These are phyloP conservation scores for Anguilla pacifica DNA, from an alignment of 2,797 vertebrate species.

Conservation along the genomic window DNA sequence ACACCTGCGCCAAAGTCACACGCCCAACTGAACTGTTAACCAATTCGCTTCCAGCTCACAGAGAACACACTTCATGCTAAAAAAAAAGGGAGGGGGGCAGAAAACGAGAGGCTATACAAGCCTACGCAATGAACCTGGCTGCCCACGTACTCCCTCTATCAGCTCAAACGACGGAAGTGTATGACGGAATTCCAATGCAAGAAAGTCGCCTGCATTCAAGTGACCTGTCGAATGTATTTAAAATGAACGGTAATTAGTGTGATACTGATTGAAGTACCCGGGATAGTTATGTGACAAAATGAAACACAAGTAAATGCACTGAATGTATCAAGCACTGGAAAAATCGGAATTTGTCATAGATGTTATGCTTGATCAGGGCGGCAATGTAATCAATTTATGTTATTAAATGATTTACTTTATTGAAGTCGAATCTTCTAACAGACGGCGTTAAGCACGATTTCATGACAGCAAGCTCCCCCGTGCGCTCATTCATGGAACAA, in stretches of 20 bases:
- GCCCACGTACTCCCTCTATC: no score
- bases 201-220: no score
- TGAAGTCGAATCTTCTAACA: not conserved
- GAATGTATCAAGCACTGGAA: no score
- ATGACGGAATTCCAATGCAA: no score
- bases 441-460: not conserved
- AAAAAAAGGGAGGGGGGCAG: not conserved
- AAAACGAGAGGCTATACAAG: not conserved
- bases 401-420: not conserved
- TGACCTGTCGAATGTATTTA: no score
- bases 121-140: no score
- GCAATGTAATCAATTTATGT: not conserved
- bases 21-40: conserved; percentile 57
- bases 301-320: no score
- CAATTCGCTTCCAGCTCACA: conserved; percentile 28
- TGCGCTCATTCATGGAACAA: not conserved
- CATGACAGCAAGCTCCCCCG: not conserved
- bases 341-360: no score
- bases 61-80: not conserved
- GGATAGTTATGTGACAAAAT: no score
- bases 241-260: no score
- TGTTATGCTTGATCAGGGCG: not conserved
- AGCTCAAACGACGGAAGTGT: no score
- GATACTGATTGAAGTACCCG: no score
- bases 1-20: conserved; percentile 42